Evolutionary conservation across 2,888 invertebrate genomes (phyloP).

Genomic region (Zygogramma bicolorata): DNA sequence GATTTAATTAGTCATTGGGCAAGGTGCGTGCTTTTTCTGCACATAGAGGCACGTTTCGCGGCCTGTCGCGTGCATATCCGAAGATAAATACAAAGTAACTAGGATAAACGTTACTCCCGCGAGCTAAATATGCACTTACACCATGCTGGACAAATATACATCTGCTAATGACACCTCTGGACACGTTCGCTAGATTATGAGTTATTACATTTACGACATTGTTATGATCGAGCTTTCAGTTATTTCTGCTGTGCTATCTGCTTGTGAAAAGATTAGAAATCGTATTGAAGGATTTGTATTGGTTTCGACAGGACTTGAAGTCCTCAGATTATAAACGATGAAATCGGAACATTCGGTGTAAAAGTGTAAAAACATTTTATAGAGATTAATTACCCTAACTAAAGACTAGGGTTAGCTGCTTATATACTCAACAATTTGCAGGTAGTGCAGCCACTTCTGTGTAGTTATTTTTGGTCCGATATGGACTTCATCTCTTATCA

Average conservation of each 20-base stretch:
- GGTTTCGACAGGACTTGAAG: neutral
- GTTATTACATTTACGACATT: neutral
- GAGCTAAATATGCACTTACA: slow-evolving; percentile 30
- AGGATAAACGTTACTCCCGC: slow-evolving; percentile 26
- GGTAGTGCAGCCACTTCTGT: too few relatives aligned
- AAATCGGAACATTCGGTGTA: neutral
- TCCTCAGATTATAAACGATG: neutral
- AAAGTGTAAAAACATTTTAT: too few relatives aligned
- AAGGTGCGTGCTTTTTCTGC: slow-evolving; percentile 22
- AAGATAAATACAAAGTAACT: slow-evolving; percentile 36
- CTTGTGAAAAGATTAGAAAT: neutral
- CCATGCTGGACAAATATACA: slow-evolving; percentile 22
- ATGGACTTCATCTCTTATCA: too few relatives aligned
- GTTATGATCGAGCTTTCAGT: neutral
- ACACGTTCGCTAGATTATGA: slow-evolving; percentile 29
- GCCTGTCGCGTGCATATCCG: slow-evolving; percentile 14
- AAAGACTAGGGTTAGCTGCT: too few relatives aligned
- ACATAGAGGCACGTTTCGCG: slow-evolving; percentile 16
- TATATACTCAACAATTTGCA: too few relatives aligned
- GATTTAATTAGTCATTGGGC: slow-evolving; percentile 25
- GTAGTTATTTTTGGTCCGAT: too few relatives aligned
- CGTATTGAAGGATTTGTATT: neutral
- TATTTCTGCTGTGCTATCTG: neutral
- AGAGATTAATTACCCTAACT: too few relatives aligned
- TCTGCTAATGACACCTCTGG: slow-evolving; percentile 25